Evolutionary conservation across 2,888 invertebrate species (phyloP).

Genomic region (Drosophila fungiperda): DNA sequence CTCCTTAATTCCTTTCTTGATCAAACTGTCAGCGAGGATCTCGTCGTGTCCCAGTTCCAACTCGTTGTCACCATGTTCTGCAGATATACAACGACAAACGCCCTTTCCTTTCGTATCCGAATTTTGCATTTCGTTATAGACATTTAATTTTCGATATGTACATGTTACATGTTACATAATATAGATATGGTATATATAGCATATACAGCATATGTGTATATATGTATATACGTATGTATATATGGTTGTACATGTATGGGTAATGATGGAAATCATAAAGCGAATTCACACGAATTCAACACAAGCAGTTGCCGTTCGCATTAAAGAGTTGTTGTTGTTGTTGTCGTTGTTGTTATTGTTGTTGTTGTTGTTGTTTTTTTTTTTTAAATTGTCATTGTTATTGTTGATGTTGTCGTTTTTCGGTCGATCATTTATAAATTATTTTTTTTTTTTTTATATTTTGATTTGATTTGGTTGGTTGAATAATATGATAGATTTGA

Average conservation of each 20-base stretch:
- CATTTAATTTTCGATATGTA: slow-evolving; percentile 60
- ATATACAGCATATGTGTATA: slow-evolving; percentile 11
- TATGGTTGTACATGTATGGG: slow-evolving; percentile 59
- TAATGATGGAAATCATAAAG: slow-evolving; percentile 71
- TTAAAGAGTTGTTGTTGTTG: slow-evolving; percentile 62
- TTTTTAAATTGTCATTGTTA: slow-evolving; percentile 20
- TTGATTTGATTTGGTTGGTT: slow-evolving; percentile 26
- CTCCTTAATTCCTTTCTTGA: slow-evolving; percentile 94
- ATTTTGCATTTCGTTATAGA: slow-evolving; percentile 57
- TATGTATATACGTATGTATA: slow-evolving; percentile 30
- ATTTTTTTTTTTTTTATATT: slow-evolving; percentile 12
- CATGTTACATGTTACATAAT: slow-evolving; percentile 52
- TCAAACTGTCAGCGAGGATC: slow-evolving; percentile 93
- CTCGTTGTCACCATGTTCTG: slow-evolving; percentile 89
- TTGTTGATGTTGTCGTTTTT: slow-evolving; percentile 57
- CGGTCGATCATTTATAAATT: slow-evolving; percentile 40
- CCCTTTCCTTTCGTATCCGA: slow-evolving; percentile 85
- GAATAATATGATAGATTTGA: slow-evolving; percentile 30
- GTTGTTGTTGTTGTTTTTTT: slow-evolving; percentile 13
- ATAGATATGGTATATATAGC: slow-evolving; percentile 38
- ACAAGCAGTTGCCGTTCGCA: slow-evolving; percentile 76
- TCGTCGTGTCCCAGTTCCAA: slow-evolving; percentile 88
- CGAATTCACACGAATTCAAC: slow-evolving; percentile 64
- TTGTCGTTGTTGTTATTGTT: slow-evolving; percentile 21
- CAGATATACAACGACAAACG: slow-evolving; percentile 89